Base-by-base conservation (phyloP, 2,113 vertebrate genomes). In the Narcine bancroftii region DNA sequence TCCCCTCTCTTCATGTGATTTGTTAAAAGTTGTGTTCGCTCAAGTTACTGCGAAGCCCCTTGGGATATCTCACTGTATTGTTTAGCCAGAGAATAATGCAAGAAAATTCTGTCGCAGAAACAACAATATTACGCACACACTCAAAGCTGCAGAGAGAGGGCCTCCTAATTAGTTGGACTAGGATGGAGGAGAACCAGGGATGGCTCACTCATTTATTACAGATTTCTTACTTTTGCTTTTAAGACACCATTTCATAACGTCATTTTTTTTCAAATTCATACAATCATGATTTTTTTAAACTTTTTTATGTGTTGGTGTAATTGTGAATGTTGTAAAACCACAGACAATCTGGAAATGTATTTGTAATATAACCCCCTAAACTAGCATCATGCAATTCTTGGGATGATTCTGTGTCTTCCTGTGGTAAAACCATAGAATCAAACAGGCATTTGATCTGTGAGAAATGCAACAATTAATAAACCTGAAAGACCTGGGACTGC, bases 181-280 rank as follows among this genome's bases (percentile, higher is more conserved):
- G 36, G 39, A 39, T 66, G 63, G 45, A 33, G 45, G 69, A 91
- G n/a, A 65, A 65, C 29, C 26, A 50, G n/a, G 53, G 53, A 56
- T 17, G 53, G 33, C 63, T 91, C 11, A 10, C 65, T 69, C 11
- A 69, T 45, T 91, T 66, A 69, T 42, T 66, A 63, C 63, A 69
- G 63, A 63, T 91, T 69, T 45, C 45, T 21, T 69, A 66, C 36
- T 69, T n/a, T 42, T 45, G 87, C 63, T 91, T 91, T 69, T 69
- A 45, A 42, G 87, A 36, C 87, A 91, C 42, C 63, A 91, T 91
- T 91, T 91, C 69, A 69, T 69, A 91, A 69, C 15, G 10, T 63
- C 66, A 91, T 91, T 10, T 91, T n/a, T 91, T 66, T n/a, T 26
- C 42, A 42, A 91, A 39, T 91, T 65, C 85, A 56, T 42, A 89